Percentiles rank a stretch among this genome's conserved stretches.
Evolutionary conservation across 2,888 invertebrate species (phyloP).

Genomic region (Metopia argyrocephala): DNA sequence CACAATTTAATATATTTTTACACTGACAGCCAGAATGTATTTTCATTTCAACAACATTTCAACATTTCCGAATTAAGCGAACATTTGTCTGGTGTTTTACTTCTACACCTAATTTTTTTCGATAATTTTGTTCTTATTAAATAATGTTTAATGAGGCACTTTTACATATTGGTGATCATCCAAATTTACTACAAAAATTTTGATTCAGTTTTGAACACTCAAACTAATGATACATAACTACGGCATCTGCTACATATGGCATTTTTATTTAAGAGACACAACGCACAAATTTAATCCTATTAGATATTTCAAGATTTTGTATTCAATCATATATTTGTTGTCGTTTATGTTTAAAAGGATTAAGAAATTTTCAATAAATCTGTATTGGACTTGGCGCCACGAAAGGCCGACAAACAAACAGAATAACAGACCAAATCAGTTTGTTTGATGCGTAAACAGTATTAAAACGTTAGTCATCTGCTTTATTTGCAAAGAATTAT

Average conservation of each 20-base stretch:
- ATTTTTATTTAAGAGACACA: neutral
- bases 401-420: neutral
- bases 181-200: too few species aligned
- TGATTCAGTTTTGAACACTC: too few species aligned
- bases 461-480: conserved; percentile 57
- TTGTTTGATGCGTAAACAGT: neutral
- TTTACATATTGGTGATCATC: too few species aligned
- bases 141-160: too few species aligned
- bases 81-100: too few species aligned
- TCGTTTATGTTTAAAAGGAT: conserved; percentile 39
- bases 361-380: conserved; percentile 39
- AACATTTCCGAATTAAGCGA: too few species aligned
- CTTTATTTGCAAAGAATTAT: conserved; percentile 31
- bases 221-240: too few species aligned
- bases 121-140: too few species aligned
- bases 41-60: too few species aligned
- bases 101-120: too few species aligned
- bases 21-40: too few species aligned
- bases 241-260: neutral
- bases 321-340: neutral
- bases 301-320: neutral
- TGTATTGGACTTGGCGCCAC: conserved; percentile 31
- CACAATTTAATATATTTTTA: too few species aligned
- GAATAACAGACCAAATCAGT: neutral
- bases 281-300: neutral